Evolutionary conservation across 2,888 invertebrate genomes (phyloP).

Genomic region (Elegia similella): DNA sequence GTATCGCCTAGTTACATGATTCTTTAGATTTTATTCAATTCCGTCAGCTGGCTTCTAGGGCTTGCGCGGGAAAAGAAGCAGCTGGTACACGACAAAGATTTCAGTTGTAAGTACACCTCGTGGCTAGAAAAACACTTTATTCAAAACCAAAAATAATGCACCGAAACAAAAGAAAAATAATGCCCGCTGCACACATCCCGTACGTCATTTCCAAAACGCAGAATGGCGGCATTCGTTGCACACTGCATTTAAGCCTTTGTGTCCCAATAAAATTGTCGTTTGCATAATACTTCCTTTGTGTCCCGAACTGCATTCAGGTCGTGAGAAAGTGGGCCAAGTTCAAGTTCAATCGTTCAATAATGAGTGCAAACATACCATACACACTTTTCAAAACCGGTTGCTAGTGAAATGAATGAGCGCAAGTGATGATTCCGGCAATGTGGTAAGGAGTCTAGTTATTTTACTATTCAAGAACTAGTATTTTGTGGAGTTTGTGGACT

Average conservation of each 20-base stretch:
- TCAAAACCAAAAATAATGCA: not conserved
- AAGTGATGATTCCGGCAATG: conserved; percentile 31
- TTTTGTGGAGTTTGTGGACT: conserved; percentile 21
- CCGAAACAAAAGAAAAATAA: not conserved
- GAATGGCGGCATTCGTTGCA: not conserved
- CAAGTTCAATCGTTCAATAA: conserved; percentile 42
- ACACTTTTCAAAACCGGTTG: conserved; percentile 48
- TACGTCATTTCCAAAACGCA: not conserved
- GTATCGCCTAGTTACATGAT: no score
- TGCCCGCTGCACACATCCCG: not conserved
- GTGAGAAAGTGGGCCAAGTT: conserved; percentile 78
- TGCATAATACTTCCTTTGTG: conserved; percentile 56
- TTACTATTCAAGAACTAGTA: conserved; percentile 25
- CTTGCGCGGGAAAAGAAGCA: no score
- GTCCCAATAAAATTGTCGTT: conserved; percentile 44
- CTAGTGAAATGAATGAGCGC: conserved; percentile 44
- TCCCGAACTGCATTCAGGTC: conserved; percentile 48
- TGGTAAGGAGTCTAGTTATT: conserved; percentile 32
- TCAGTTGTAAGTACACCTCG: no score
- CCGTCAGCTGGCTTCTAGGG: no score
- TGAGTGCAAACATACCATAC: conserved; percentile 22
- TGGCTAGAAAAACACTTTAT: not conserved
- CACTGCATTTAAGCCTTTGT: conserved; percentile 37
- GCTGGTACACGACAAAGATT: no score
- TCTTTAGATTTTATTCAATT: no score